Evolutionary conservation across 1,140 invertebrate species (phyloP).

Genomic region (Apolygus lucorum): DNA sequence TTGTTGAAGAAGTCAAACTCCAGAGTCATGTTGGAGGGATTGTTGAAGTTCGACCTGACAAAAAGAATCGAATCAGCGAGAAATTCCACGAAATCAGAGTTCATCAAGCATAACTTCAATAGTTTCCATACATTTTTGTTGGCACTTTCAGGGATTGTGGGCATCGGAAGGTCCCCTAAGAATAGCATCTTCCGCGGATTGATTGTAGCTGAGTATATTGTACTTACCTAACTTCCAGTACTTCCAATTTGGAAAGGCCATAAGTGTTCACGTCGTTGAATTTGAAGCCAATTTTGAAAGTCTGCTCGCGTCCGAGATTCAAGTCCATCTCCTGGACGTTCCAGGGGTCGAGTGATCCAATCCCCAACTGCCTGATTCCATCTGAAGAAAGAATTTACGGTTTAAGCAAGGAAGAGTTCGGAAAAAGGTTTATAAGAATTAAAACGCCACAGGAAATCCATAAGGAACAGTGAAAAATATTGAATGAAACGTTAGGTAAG

Average conservation of each 20-base stretch:
- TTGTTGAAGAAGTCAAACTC: slow-evolving; percentile 36
- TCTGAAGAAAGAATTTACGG: slow-evolving; percentile 19
- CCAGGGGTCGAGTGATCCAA: slow-evolving; percentile 23
- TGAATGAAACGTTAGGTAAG: too few relatives aligned
- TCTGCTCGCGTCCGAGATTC: slow-evolving; percentile 2
- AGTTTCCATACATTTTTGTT: too few relatives aligned
- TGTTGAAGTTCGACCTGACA: slow-evolving; percentile 32
- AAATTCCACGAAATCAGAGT: not conserved
- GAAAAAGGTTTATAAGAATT: too few relatives aligned
- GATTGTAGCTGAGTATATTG: not conserved
- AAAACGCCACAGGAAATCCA: too few relatives aligned
- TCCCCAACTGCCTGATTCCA: slow-evolving; percentile 19
- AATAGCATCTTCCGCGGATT: too few relatives aligned
- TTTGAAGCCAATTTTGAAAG: slow-evolving; percentile 17
- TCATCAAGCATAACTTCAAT: not conserved
- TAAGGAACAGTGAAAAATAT: too few relatives aligned
- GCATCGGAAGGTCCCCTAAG: too few relatives aligned
- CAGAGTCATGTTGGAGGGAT: slow-evolving; percentile 34
- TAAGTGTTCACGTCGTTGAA: slow-evolving; percentile 17
- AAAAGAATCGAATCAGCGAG: not conserved
- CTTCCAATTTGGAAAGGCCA: slow-evolving; percentile 21
- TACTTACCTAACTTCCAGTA: slow-evolving; percentile 23
- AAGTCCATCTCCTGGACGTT: slow-evolving; percentile 7
- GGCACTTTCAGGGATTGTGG: too few relatives aligned
- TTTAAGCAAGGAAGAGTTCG: too few relatives aligned